These are phyloP conservation scores for Bembecia ichneumoniformis DNA, from an alignment of 2,888 invertebrate species.

Conservation along the genomic window DNA sequence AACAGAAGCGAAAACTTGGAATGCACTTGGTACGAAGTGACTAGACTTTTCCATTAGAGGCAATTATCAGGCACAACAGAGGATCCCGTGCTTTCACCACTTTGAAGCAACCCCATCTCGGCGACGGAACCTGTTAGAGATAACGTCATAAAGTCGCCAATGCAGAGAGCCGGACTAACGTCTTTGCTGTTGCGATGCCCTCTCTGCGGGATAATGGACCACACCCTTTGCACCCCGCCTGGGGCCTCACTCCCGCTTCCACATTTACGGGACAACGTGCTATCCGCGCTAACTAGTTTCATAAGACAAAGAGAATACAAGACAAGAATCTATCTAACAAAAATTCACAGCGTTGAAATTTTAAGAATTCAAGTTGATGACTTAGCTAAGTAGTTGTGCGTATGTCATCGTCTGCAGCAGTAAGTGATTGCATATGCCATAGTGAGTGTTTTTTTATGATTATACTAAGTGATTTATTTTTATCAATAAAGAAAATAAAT, in stretches of 20 bases:
- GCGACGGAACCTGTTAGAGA: conserved; percentile 66
- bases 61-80: conserved; percentile 69
- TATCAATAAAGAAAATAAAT: too few relatives aligned
- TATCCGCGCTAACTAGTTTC: neutral
- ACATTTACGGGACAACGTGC: conserved; percentile 3
- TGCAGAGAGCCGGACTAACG: conserved; percentile 65
- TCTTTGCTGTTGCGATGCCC: conserved; percentile 60
- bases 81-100: conserved; percentile 50
- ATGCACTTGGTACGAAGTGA: conserved; percentile 64
- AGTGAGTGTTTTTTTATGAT: too few relatives aligned
- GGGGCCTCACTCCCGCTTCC: conserved; percentile 9
- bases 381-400: too few relatives aligned
- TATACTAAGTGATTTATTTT: too few relatives aligned
- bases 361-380: too few relatives aligned
- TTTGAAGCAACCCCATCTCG: conserved; percentile 35
- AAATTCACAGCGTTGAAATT: too few relatives aligned
- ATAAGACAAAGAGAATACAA: too few relatives aligned
- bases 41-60: conserved; percentile 71
- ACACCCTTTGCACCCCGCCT: conserved; percentile 22
- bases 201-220: conserved; percentile 63
- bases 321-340: too few relatives aligned
- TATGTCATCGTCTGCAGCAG: too few relatives aligned
- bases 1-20: conserved; percentile 62
- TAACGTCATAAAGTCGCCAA: conserved; percentile 70
- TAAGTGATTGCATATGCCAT: too few relatives aligned